phyloP scores from a whole-genome alignment of 2,113 vertebrate species.

The Tetrax tetrax region DNA sequence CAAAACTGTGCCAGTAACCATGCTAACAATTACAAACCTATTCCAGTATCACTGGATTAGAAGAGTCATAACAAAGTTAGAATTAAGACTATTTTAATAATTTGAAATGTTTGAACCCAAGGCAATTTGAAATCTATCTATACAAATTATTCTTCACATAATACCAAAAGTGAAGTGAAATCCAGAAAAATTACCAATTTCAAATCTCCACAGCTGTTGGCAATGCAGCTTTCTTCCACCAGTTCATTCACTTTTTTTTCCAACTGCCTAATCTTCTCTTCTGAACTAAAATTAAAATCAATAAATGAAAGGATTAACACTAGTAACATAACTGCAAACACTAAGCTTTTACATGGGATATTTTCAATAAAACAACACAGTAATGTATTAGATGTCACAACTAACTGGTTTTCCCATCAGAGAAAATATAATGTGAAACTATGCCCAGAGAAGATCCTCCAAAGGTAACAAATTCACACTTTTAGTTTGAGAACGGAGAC shows the following conservation, averaged over 20 bases:
- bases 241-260: conserved; percentile 96
- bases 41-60: too few relatives aligned
- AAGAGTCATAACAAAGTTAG: not conserved
- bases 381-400: not conserved
- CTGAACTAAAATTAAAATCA: conserved; percentile 78
- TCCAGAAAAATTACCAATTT: conserved; percentile 82
- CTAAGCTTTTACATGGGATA: not conserved
- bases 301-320: not conserved
- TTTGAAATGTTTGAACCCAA: not conserved
- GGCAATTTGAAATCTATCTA: not conserved
- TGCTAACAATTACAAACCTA: not conserved
- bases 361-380: not conserved
- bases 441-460: not conserved
- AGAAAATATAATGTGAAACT: not conserved
- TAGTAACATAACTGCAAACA: not conserved
- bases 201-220: conserved; percentile 85
- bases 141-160: not conserved
- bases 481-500: not conserved
- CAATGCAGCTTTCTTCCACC: conserved; percentile 95
- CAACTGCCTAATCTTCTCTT: conserved; percentile 93
- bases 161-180: not conserved
- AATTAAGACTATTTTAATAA: not conserved
- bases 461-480: not conserved
- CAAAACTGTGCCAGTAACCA: not conserved
- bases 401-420: not conserved